Conservation (phyloP, 2,797 vertebrate genomes). For the Dicrostonyx torquatus region DNA sequence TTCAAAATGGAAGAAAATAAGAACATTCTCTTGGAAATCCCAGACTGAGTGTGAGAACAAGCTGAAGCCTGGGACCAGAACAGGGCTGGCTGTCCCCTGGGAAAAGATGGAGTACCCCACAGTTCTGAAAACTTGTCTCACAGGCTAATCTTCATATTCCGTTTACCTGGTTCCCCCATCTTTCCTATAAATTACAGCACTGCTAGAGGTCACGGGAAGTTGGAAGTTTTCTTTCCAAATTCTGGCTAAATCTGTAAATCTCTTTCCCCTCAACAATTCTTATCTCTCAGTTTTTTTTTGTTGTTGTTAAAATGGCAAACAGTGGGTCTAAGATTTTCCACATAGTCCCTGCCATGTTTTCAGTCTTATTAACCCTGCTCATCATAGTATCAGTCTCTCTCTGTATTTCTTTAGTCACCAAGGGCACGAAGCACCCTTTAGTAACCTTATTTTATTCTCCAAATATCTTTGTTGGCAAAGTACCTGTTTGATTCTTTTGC, state of each 20-base stretch:
- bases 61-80: background rate
- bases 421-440: background rate
- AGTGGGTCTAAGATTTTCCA: background rate
- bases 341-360: background rate
- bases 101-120: background rate
- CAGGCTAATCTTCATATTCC: background rate
- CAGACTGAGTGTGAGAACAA: background rate
- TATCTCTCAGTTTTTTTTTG: background rate
- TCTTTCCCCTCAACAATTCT: background rate
- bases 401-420: background rate
- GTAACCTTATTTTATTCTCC: background rate
- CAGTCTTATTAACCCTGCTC: background rate
- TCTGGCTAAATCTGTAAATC: background rate
- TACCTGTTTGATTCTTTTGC: background rate
- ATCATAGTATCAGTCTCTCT: background rate
- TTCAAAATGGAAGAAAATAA: no score
- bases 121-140: background rate
- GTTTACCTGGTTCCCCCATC: background rate
- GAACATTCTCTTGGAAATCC: background rate
- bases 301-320: background rate
- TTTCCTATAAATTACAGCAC: background rate
- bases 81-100: background rate
- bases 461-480: background rate
- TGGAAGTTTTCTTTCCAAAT: background rate
- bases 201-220: background rate